These are phyloP conservation scores for Tauraco erythrolophus DNA, from an alignment of 2,113 vertebrate genomes.

Conservation along the genomic window DNA sequence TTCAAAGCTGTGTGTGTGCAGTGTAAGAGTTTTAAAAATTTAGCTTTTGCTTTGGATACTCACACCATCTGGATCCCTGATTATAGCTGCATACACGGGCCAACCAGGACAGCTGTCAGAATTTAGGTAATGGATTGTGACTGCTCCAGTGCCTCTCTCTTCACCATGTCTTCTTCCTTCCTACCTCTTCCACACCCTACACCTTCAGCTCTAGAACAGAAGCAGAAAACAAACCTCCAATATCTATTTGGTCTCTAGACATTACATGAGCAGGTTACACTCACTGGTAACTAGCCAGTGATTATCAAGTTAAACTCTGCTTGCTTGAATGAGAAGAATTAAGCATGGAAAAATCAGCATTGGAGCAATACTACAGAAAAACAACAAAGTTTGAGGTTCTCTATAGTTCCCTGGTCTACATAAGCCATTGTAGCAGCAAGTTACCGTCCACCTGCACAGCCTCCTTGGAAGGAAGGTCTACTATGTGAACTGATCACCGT, in stretches of 20 bases:
- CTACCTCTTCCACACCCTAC: background rate
- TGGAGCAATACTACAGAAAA: background rate
- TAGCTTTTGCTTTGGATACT: background rate
- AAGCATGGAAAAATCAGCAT: background rate
- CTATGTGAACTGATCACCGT: background rate
- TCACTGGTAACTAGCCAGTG: background rate
- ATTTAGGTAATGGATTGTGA: background rate
- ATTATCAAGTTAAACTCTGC: background rate
- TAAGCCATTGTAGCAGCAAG: background rate
- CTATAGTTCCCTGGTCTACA: background rate
- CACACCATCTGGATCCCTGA: background rate
- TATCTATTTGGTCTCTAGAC: background rate
- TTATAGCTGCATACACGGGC: background rate
- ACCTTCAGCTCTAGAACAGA: background rate
- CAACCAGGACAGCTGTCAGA: background rate
- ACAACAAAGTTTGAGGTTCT: background rate
- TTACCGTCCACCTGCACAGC: accelerated
- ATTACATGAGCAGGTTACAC: background rate
- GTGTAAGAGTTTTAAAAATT: background rate
- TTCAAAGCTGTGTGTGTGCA: background rate
- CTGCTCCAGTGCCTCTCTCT: background rate
- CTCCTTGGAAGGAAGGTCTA: background rate
- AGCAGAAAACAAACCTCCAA: background rate
- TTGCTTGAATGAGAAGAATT: background rate
- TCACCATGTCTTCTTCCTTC: background rate